These are phyloP conservation scores for Motacilla alba DNA, from an alignment of 2,113 vertebrate genomes.

Conservation along the genomic window DNA sequence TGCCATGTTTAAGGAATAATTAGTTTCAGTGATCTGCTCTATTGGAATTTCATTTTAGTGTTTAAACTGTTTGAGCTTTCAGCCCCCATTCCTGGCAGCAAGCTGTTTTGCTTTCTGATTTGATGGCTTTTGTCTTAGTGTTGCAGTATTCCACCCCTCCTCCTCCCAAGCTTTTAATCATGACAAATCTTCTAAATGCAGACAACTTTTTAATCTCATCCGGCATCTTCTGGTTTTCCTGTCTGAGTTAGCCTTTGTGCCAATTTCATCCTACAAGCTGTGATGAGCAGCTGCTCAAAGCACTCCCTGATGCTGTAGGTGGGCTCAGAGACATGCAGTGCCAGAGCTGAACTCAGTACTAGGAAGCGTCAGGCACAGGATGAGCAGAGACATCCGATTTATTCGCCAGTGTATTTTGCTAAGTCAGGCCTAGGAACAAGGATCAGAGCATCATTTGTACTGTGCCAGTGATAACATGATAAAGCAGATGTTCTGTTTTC, in stretches of 20 bases:
- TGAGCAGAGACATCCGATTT: not conserved
- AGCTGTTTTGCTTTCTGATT: not conserved
- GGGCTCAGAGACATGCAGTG: not conserved
- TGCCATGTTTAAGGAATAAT: not conserved
- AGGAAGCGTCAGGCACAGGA: slow-evolving; percentile 27
- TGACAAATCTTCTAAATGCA: slow-evolving; percentile 20
- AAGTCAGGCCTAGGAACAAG: slow-evolving; percentile 24
- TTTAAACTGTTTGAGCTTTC: not conserved
- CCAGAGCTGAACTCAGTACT: slow-evolving; percentile 5
- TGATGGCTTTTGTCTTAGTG: not conserved
- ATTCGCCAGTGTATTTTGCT: not conserved
- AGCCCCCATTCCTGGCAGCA: not conserved
- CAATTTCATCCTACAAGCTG: not conserved
- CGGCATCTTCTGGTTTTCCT: not conserved
- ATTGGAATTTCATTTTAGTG: not conserved
- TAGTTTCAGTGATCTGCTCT: not conserved
- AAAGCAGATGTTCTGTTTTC: not conserved
- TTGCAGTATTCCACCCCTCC: not conserved
- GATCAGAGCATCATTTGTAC: not conserved
- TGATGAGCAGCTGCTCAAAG: slow-evolving; percentile 7
- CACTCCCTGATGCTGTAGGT: not conserved
- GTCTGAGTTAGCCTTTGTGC: not conserved
- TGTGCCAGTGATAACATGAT: not conserved
- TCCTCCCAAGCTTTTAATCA: not conserved
- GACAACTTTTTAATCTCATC: slow-evolving; percentile 33